Base-by-base conservation (phyloP, 2,797 vertebrate species). In the Thaleichthys pacificus region DNA sequence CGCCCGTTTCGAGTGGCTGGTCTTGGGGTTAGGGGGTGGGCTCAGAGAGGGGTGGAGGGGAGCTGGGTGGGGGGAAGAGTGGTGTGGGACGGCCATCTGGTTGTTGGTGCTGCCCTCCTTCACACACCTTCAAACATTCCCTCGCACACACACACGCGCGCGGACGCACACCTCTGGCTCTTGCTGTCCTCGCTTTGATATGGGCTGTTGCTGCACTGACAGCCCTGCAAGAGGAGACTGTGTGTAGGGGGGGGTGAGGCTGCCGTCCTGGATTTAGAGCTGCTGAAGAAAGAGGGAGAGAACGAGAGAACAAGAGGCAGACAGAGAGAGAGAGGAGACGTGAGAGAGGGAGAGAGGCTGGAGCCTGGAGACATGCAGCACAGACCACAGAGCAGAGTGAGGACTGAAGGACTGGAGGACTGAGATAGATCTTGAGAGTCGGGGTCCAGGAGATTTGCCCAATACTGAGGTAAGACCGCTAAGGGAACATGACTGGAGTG, bases 21-120 rank as follows among this genome's bases (percentile, higher is more conserved):
- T 83, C 63, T 42, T 69, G 77, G 81, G 81, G 85, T 80, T 77
- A 78, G 82, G 85, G 91, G 91, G 81, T 12, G 88, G 89, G 66
- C 86, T 75, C 73, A 51, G 80, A 81, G 84, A 79, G 4, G 58
- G 82, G 85, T 75, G 77, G 69, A 83, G 76, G 68, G 71, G 80
- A 81, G 80, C 76, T 81, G 69, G 82, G 81, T 80, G 85, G 83
- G 83, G 83, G 81, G 82, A 75, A 82, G 89, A 83, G 86, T 78
- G 85, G 89, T 82, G 86, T 78, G 85, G 87, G 84, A 85, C 88
- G 89, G 88, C 88, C 91, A 93, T 93, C 93, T 93, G 92, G 90
- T 87, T 82, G 90, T 87, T 81, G 87, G 82, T 47, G 82, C 84
- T 89, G 80, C 81, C 89, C 80, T 74, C 77, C 75, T 84, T 77